phyloP scores from a whole-genome alignment of 2,888 invertebrate genomes.

The Candidula unifasciata region DNA sequence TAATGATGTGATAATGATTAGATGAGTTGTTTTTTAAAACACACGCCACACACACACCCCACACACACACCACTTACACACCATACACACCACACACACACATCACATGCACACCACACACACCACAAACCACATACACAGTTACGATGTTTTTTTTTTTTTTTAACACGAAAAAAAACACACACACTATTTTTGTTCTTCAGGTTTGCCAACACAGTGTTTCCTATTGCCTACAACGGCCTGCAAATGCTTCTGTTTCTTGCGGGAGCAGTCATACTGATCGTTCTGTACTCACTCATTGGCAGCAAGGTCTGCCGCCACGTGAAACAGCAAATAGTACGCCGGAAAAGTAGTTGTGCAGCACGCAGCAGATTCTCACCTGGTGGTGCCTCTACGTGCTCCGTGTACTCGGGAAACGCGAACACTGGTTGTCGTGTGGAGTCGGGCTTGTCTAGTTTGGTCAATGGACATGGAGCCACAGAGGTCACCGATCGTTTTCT shows the following conservation, averaged over 20 bases:
- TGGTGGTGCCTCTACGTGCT: slow-evolving; percentile 32
- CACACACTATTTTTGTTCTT: too few relatives aligned
- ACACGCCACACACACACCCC: too few relatives aligned
- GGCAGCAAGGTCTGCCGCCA: slow-evolving; percentile 52
- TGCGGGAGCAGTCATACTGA: slow-evolving; percentile 49
- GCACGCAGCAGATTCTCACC: slow-evolving; percentile 38
- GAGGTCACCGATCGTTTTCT: neutral
- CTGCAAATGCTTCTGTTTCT: slow-evolving; percentile 54
- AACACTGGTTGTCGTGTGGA: neutral
- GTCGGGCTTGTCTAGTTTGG: neutral
- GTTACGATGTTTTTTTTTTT: too few relatives aligned
- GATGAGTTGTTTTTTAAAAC: too few relatives aligned
- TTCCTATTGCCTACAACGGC: slow-evolving; percentile 53
- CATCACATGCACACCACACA: too few relatives aligned
- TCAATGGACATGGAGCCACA: neutral
- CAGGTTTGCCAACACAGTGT: slow-evolving; percentile 40
- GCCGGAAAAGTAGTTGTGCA: slow-evolving; percentile 15
- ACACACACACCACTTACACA: too few relatives aligned
- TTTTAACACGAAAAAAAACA: too few relatives aligned
- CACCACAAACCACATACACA: too few relatives aligned
- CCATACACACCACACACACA: too few relatives aligned
- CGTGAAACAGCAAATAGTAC: slow-evolving; percentile 31
- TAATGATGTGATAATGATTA: too few relatives aligned
- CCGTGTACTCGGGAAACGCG: slow-evolving; percentile 33
- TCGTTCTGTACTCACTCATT: slow-evolving; percentile 53